Evolutionary conservation across 2,113 vertebrate genomes (phyloP).

Genomic region (Siniperca knerii): DNA sequence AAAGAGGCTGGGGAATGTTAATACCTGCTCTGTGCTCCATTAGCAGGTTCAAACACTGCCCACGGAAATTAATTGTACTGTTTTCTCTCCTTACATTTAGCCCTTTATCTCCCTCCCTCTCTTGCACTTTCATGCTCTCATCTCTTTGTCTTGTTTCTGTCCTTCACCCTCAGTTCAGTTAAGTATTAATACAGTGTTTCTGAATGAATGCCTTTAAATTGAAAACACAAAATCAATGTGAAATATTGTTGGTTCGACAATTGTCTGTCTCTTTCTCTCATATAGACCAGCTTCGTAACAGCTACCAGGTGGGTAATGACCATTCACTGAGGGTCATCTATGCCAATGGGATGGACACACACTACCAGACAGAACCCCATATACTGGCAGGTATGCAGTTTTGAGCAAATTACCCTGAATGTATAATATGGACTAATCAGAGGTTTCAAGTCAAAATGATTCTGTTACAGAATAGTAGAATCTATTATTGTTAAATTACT

Average conservation of each 20-base stretch:
- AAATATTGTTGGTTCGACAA: neutral
- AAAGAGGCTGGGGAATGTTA: constrained; percentile 51
- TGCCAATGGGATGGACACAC: constrained; percentile 95
- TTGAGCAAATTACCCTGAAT: neutral
- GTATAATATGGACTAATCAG: neutral
- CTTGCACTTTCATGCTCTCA: neutral
- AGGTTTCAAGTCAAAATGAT: neutral
- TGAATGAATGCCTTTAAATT: neutral
- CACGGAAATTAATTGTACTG: constrained; percentile 26
- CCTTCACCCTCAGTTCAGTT: neutral
- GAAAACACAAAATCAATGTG: neutral
- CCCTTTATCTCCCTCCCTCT: neutral
- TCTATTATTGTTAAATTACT: neutral
- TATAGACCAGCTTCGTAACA: constrained; percentile 95
- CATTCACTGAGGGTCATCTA: constrained; percentile 95
- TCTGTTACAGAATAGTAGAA: neutral
- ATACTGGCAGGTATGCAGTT: constrained; percentile 86
- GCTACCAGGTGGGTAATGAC: constrained; percentile 95
- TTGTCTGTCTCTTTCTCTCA: constrained; percentile 5
- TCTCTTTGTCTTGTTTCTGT: neutral
- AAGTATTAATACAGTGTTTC: neutral
- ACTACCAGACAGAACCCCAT: constrained; percentile 96
- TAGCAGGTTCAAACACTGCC: constrained; percentile 48
- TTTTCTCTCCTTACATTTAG: constrained; percentile 18
- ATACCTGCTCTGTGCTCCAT: constrained; percentile 56